Conservation (phyloP, 2,888 invertebrate species). For the Drosophila lutescens region DNA sequence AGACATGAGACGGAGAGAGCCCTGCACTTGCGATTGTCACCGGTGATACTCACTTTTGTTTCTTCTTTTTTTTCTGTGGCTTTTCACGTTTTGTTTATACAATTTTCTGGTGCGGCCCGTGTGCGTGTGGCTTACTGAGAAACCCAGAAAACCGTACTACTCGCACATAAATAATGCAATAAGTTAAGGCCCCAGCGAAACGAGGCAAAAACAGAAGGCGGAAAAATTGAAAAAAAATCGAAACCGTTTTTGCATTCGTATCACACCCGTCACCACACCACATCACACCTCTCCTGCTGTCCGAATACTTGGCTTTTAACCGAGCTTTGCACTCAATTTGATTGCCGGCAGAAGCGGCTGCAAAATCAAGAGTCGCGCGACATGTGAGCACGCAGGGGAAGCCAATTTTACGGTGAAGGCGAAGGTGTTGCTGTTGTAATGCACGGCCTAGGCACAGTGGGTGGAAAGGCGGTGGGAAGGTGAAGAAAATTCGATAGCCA, state of each 20-base stretch:
- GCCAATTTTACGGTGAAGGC: slow-evolving; percentile 36
- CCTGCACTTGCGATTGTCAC: slow-evolving; percentile 72
- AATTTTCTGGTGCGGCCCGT: slow-evolving; percentile 20
- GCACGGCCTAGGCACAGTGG: slow-evolving; percentile 46
- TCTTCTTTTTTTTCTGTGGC: slow-evolving; percentile 28
- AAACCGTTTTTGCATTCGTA: slow-evolving; percentile 77
- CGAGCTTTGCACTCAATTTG: slow-evolving; percentile 70
- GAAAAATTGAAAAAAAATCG: slow-evolving; percentile 51
- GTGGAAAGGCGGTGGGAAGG: background rate
- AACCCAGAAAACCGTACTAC: slow-evolving; percentile 15
- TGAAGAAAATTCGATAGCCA: background rate
- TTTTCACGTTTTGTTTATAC: slow-evolving; percentile 60
- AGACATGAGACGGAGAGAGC: slow-evolving; percentile 37
- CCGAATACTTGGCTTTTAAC: slow-evolving; percentile 16
- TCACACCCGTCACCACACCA: slow-evolving; percentile 46
- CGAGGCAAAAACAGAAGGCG: slow-evolving; percentile 53
- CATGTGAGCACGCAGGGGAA: slow-evolving; percentile 20
- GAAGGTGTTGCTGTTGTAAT: slow-evolving; percentile 46
- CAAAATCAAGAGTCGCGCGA: slow-evolving; percentile 9
- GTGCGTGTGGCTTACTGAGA: slow-evolving; percentile 46
- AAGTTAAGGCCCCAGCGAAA: slow-evolving; percentile 20
- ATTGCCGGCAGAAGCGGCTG: slow-evolving; percentile 41
- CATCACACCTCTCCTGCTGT: slow-evolving; percentile 46
- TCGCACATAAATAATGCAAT: slow-evolving; percentile 72
- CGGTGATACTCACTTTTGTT: slow-evolving; percentile 26